Base-by-base conservation (phyloP, 2,888 invertebrate species). In the Micropterix aruncella region DNA sequence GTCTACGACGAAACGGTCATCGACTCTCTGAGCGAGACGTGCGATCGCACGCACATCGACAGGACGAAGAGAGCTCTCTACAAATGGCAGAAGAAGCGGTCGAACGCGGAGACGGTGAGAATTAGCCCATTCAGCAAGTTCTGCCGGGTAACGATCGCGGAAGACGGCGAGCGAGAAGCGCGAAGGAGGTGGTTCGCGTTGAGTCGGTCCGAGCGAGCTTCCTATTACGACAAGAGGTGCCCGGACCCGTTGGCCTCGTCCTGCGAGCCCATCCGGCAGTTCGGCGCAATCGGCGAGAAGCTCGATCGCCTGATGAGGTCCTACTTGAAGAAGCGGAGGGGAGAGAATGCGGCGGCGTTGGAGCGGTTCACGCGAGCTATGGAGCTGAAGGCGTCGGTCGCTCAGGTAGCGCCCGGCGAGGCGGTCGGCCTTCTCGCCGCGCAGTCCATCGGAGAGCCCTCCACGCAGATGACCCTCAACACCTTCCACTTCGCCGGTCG, bases 401-500 rank as follows among this genome's bases (percentile, higher is more conserved):
- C 90, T 0, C 64, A 90, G 56, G 87, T 83, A 16, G 78, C 79
- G 18, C 92, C 97, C 1, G 99, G 99, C 0, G 99, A 99, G 64
- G 87, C 96, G 1, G 99, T 99, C 1, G 96, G 96, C 2, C 66
- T 96, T 16, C 63, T 99, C 50, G 97, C 99, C 12, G 97, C 97
- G 2, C 97, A 97, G 71, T 95, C 95, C 1, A 86, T 99, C 48
- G 99, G 99, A 46, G 99, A 99, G 65, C 99, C 99, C 0, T 97
- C 97, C 2, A 99, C 99, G 47, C 99, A 99, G 75, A 99, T 99
- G 99, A 99, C 99, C 56, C 68, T 99, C 60, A 99, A 99, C 64
- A 99, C 99, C 37, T 99, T 99, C 66, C 99, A 99, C 61, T 99
- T 99, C 63, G 99, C 99, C 55, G 99, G 99, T 59, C 83, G 96